Evolutionary conservation across 2,888 invertebrate species (phyloP).

Genomic region (Sphinx pinastri): DNA sequence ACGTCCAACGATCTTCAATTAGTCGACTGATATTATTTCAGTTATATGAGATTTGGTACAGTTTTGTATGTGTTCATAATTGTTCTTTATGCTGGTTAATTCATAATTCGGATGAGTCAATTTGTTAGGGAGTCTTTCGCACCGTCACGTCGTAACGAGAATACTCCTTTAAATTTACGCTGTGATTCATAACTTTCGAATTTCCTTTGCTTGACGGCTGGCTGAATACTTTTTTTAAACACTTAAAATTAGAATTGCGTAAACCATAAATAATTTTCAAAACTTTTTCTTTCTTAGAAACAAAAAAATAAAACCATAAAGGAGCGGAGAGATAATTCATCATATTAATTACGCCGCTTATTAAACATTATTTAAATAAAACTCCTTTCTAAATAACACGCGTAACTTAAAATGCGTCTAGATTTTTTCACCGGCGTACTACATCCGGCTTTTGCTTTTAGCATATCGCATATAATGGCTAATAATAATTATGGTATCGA

Average conservation of each 20-base stretch:
- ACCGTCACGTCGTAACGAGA: conserved; percentile 2
- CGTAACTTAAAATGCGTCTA: conserved; percentile 17
- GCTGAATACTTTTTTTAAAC: background rate
- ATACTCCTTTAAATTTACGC: conserved; percentile 5
- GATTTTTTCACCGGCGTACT: conserved; percentile 27
- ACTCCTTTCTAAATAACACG: conserved; percentile 16
- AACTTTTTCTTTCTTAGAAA: no score
- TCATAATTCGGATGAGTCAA: conserved; percentile 15
- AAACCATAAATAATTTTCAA: no score
- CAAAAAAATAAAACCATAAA: no score
- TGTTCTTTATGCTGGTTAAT: background rate
- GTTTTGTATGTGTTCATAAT: background rate
- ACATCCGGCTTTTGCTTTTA: conserved; percentile 79
- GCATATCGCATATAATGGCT: conserved; percentile 80
- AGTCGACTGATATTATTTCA: background rate
- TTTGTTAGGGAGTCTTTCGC: conserved; percentile 1
- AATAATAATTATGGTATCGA: conserved; percentile 83
- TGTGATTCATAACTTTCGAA: conserved; percentile 23
- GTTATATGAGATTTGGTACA: background rate
- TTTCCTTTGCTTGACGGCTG: conserved; percentile 7
- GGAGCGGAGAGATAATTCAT: background rate
- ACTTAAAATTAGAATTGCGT: background rate
- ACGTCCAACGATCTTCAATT: background rate
- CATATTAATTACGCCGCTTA: conserved; percentile 3
- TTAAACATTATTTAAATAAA: background rate